These are phyloP conservation scores for Drosophila sp. DNA, from an alignment of 1,140 invertebrate species.

Conservation along the genomic window DNA sequence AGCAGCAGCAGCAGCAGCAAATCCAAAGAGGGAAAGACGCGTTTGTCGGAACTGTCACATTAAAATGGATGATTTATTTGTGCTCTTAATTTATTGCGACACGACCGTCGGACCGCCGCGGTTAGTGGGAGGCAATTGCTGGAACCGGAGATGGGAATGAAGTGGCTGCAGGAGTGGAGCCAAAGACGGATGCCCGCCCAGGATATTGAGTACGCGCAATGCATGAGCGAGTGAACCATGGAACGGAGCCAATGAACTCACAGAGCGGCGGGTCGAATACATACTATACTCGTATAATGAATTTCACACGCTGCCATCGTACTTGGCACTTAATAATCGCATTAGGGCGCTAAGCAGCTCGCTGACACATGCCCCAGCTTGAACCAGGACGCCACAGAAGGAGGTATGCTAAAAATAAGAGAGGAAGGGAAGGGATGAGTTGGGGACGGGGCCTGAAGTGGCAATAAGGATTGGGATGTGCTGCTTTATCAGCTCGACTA, in stretches of 20 bases:
- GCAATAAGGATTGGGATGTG: background rate
- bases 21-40: slow-evolving; percentile 13
- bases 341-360: slow-evolving; percentile 76
- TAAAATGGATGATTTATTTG: slow-evolving; percentile 84
- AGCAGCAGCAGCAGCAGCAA: no score
- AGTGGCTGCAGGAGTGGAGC: background rate
- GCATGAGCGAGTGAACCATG: slow-evolving; percentile 65
- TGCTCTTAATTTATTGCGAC: slow-evolving; percentile 78
- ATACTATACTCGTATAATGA: slow-evolving; percentile 62
- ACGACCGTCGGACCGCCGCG: slow-evolving; percentile 50
- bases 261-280: slow-evolving; percentile 41
- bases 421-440: background rate
- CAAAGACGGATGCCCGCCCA: slow-evolving; percentile 22
- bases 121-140: slow-evolving; percentile 26
- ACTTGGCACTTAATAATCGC: slow-evolving; percentile 82
- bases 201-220: slow-evolving; percentile 80
- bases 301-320: slow-evolving; percentile 75
- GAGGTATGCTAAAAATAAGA: no score
- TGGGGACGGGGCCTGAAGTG: background rate
- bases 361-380: slow-evolving; percentile 57
- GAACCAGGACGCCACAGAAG: background rate
- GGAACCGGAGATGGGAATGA: slow-evolving; percentile 9
- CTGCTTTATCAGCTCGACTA: slow-evolving; percentile 65
- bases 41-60: slow-evolving; percentile 82
- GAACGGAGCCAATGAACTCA: slow-evolving; percentile 44